Conservation (phyloP, 2,888 invertebrate species). For the Cotesia congregata region DNA sequence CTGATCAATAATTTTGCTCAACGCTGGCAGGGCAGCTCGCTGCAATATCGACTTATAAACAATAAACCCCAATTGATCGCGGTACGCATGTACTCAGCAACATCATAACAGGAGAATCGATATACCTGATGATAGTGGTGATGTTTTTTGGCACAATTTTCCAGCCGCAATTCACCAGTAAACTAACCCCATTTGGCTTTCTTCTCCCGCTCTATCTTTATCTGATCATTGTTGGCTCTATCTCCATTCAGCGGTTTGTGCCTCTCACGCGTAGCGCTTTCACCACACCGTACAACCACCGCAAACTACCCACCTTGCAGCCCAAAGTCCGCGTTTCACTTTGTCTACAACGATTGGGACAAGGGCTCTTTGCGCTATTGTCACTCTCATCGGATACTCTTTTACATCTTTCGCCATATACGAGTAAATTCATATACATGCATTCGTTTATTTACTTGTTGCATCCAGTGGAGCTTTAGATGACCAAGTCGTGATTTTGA, state of each 20-base stretch:
- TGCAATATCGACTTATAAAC: neutral
- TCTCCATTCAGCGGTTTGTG: neutral
- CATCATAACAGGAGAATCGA: conserved; percentile 57
- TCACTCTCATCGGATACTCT: conserved; percentile 27
- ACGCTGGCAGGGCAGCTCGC: neutral
- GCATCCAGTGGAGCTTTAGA: conserved; percentile 3
- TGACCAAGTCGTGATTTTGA: neutral
- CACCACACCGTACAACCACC: conserved; percentile 44
- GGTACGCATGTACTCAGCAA: conserved; percentile 39
- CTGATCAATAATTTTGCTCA: neutral
- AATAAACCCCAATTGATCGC: neutral
- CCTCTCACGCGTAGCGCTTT: conserved; percentile 28
- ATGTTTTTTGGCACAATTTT: conserved; percentile 38
- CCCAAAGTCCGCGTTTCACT: conserved; percentile 41
- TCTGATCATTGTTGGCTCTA: neutral
- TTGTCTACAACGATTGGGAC: conserved; percentile 42
- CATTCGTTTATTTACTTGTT: conserved; percentile 24
- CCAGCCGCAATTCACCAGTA: conserved; percentile 47
- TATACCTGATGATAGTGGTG: conserved; percentile 43
- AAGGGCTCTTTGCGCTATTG: conserved; percentile 34
- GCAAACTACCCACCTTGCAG: conserved; percentile 37
- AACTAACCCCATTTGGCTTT: conserved; percentile 28
- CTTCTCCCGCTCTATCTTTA: conserved; percentile 16
- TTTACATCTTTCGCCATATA: conserved; percentile 13
- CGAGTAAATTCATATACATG: neutral